Conservation (phyloP, 2,797 vertebrate genomes). For the Gymnoscopelus braueri region DNA sequence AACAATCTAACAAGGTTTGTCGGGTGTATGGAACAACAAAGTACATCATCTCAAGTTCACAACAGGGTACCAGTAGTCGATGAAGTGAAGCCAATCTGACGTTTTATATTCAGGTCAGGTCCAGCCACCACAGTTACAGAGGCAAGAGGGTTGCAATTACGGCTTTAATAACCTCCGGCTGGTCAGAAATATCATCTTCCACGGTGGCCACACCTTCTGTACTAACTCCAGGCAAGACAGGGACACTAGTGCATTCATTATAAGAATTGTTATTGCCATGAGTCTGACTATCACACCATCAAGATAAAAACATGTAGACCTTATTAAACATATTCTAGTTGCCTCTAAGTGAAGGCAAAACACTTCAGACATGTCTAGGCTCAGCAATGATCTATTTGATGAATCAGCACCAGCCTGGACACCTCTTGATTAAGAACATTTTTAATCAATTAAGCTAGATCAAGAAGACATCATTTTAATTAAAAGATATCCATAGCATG, state of each 20-base stretch:
- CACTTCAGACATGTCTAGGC: too few species aligned
- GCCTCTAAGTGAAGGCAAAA: too few species aligned
- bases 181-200: constrained; percentile 32
- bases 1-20: neutral
- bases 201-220: constrained; percentile 21
- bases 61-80: constrained; percentile 6
- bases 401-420: too few species aligned
- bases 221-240: constrained; percentile 19
- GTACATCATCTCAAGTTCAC: neutral
- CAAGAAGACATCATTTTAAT: too few species aligned
- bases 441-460: too few species aligned
- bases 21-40: neutral
- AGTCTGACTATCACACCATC: too few species aligned
- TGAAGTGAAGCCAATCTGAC: constrained; percentile 24
- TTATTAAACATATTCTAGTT: too few species aligned
- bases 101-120: constrained; percentile 40
- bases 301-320: too few species aligned
- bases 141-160: constrained; percentile 43
- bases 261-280: neutral
- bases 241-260: constrained; percentile 43
- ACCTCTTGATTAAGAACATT: too few species aligned
- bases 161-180: constrained; percentile 9
- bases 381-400: too few species aligned
- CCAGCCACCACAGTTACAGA: constrained; percentile 25
- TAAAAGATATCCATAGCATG: too few species aligned